A percentile compares a stretch with the other conserved stretches of the same genome.
Conservation (phyloP, 1,140 invertebrate genomes). For the Tenebrio molitor region DNA sequence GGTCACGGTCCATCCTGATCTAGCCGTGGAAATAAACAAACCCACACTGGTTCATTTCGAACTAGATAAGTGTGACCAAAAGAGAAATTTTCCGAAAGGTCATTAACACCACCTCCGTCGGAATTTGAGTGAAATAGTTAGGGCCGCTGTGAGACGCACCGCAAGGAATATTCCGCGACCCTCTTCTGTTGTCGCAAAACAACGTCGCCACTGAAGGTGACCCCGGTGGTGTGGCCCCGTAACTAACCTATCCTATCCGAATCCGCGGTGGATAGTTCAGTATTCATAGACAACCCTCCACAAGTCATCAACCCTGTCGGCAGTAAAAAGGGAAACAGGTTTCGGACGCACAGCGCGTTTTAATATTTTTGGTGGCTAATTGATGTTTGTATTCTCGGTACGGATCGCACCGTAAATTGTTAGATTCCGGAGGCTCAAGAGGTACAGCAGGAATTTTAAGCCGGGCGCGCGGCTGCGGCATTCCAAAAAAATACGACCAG, state of each 20-base stretch:
- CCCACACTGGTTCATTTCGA: conserved; percentile 4
- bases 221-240: background rate
- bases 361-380: conserved; percentile 14
- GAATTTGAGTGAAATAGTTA: conserved; percentile 10
- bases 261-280: background rate
- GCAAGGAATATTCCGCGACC: background rate
- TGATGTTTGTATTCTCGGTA: too few relatives aligned
- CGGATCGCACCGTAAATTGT: too few relatives aligned
- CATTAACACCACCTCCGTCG: conserved; percentile 28
- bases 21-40: conserved; percentile 20
- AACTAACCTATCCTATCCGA: conserved; percentile 40
- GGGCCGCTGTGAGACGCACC: background rate
- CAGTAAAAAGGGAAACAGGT: conserved; percentile 5
- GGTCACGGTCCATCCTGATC: conserved; percentile 38
- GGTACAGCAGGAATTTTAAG: conserved; percentile 1
- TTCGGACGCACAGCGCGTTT: background rate
- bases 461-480: background rate
- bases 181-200: background rate
- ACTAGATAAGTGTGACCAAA: conserved; percentile 3
- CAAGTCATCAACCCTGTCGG: conserved; percentile 31
- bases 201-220: background rate
- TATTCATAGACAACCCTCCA: conserved; percentile 3
- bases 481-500: conserved; percentile 20
- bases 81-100: conserved; percentile 45
- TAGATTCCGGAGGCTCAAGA: too few relatives aligned